These are phyloP conservation scores for Scaptomyza caliginosa DNA, from an alignment of 2,888 invertebrate genomes.

Conservation along the genomic window DNA sequence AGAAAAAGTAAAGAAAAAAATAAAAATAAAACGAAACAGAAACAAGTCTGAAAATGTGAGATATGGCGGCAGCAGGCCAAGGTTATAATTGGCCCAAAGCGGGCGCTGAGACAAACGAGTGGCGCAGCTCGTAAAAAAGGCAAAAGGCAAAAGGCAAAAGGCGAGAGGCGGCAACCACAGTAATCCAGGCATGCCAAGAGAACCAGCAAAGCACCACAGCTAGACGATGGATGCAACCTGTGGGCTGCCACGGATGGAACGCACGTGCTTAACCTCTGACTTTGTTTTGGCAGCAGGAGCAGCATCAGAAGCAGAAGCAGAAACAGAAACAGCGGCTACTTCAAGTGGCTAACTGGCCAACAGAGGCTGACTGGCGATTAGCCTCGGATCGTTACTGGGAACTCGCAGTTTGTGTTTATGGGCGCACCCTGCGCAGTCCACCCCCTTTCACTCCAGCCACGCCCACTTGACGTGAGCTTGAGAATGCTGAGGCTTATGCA, in stretches of 20 bases:
- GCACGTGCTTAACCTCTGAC: constrained; percentile 79
- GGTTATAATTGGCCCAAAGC: constrained; percentile 80
- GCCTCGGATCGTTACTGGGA: constrained; percentile 74
- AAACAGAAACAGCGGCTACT: constrained; percentile 53
- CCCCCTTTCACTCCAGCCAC: constrained; percentile 49
- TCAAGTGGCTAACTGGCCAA: constrained; percentile 63
- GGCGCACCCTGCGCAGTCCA: constrained; percentile 23
- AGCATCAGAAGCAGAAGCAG: constrained; percentile 17
- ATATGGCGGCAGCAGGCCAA: constrained; percentile 77
- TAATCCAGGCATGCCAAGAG: constrained; percentile 15
- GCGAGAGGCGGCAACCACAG: constrained; percentile 57
- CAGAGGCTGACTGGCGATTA: constrained; percentile 62
- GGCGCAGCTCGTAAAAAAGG: constrained; percentile 66
- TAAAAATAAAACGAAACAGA: not conserved
- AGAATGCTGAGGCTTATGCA: constrained; percentile 36
- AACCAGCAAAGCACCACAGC: constrained; percentile 9
- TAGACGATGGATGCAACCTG: constrained; percentile 55
- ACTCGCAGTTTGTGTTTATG: constrained; percentile 70
- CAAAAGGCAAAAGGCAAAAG: constrained; percentile 14
- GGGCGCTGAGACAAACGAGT: constrained; percentile 69
- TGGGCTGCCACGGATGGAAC: constrained; percentile 57
- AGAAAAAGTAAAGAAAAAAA: not conserved
- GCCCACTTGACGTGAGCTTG: constrained; percentile 59
- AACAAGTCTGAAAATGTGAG: constrained; percentile 60
- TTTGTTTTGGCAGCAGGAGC: constrained; percentile 69